Evolutionary conservation across 2,113 vertebrate genomes (phyloP).

Genomic region (Sylvilagus bachmani): DNA sequence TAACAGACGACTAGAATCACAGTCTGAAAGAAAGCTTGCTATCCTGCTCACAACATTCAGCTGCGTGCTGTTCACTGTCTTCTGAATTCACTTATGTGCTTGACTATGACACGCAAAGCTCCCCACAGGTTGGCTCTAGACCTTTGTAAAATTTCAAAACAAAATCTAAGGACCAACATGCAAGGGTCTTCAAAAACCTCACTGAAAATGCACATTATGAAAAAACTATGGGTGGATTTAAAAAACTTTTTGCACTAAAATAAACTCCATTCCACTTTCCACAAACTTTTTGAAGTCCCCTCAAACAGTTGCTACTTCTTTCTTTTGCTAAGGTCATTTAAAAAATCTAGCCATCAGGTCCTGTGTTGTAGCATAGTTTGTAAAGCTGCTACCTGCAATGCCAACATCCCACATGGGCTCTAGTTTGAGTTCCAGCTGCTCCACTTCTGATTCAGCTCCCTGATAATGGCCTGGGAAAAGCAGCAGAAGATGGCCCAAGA

Average conservation of each 20-base stretch:
- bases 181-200: no score
- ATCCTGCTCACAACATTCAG: conserved; percentile 28
- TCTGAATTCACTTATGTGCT: not conserved
- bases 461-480: no score
- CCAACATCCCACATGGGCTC: no score
- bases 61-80: not conserved
- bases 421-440: no score
- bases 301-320: not conserved
- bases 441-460: no score
- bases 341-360: not conserved
- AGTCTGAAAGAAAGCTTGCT: conserved; percentile 55
- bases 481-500: no score
- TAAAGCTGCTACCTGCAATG: no score
- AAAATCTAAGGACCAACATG: conserved; percentile 56
- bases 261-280: no score
- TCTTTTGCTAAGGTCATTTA: conserved; percentile 17
- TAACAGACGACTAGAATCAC: conserved; percentile 5
- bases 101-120: conserved; percentile 15
- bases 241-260: no score
- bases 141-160: conserved; percentile 62
- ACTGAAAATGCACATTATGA: no score
- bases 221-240: no score
- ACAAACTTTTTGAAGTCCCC: no score
- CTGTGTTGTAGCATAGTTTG: not conserved
- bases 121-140: conserved; percentile 24